Base-by-base conservation (phyloP, 2,888 invertebrate genomes). In the Pandemis heparana region DNA sequence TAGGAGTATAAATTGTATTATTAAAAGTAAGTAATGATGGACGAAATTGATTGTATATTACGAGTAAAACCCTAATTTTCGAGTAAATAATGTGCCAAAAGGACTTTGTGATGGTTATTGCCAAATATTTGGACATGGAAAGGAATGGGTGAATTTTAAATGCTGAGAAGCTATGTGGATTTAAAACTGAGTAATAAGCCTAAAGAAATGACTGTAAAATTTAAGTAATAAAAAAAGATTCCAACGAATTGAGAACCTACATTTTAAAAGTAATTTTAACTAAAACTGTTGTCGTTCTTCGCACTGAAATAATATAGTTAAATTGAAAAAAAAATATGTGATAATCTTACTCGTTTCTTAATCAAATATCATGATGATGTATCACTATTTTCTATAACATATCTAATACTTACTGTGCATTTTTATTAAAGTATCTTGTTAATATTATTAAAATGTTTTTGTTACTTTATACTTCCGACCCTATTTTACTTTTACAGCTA, bases 371-470 rank as follows among this genome's bases (percentile, higher is more conserved):
- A 77, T 79, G 46, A 79, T 79, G 80, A 79, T 85, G 77, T 82
- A 82, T 80, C 81, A 75, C 65, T 74, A 60, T 76, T 76, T 77
- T 77, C 83, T 85, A 85, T 82, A 79, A 88, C 88, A 89, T 89
- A 89, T 89, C 89, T 88, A 81, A 83, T 78, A 84, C 83, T 85
- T 78, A 84, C 83, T 85, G 82, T 82, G 85, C 80, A 80, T 85
- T 86, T 87, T 85, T 80, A 83, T 82, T 61, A 82, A 79, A 83
- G 76, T 81, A 79, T 83, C 84, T 85, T 82, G 81, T 81, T 83
- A 83, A 81, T 82, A 56, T 23, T 56, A 56, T 10, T 12, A 79
- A 78, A 79, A 82, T 82, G 83, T 80, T 81, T 83, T 86, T 84
- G 80, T 80, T 83, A 79, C 74, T 82, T n/a, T 23, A 0, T 6